phyloP scores from a whole-genome alignment of 2,113 vertebrate genomes.

The Cariama cristata region DNA sequence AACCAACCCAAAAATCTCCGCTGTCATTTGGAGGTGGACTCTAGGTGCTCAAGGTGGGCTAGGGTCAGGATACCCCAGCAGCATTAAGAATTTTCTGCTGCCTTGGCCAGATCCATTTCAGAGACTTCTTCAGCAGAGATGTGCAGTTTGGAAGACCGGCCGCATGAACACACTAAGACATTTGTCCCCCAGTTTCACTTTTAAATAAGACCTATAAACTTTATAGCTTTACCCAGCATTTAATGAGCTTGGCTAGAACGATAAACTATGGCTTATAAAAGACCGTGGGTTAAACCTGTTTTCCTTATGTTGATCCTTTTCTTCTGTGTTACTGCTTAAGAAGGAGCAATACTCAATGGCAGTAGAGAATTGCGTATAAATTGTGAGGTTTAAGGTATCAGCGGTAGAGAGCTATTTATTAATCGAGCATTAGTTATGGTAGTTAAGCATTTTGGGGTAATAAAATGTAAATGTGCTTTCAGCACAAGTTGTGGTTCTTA shows the following conservation, averaged over 20 bases:
- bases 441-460: conserved; percentile 76
- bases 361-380: neutral
- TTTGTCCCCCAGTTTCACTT: neutral
- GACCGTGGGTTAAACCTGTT: neutral
- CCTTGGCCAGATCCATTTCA: neutral
- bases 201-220: neutral
- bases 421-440: conserved; percentile 73
- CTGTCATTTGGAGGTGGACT: neutral
- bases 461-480: conserved; percentile 75
- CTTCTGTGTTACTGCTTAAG: neutral
- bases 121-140: neutral
- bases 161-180: neutral
- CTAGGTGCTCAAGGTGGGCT: neutral
- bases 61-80: neutral
- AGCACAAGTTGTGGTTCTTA: conserved; percentile 45
- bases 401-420: conserved; percentile 53
- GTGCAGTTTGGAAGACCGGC: neutral
- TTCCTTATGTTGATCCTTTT: conserved; percentile 12
- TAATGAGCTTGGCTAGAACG: conserved; percentile 10
- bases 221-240: neutral
- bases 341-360: neutral
- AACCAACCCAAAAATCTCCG: fast-evolving
- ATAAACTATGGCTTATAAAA: neutral
- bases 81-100: neutral
- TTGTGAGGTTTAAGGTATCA: conserved; percentile 26